These are phyloP conservation scores for Drosophila trapezifrons DNA, from an alignment of 1,140 invertebrate species.

Conservation along the genomic window DNA sequence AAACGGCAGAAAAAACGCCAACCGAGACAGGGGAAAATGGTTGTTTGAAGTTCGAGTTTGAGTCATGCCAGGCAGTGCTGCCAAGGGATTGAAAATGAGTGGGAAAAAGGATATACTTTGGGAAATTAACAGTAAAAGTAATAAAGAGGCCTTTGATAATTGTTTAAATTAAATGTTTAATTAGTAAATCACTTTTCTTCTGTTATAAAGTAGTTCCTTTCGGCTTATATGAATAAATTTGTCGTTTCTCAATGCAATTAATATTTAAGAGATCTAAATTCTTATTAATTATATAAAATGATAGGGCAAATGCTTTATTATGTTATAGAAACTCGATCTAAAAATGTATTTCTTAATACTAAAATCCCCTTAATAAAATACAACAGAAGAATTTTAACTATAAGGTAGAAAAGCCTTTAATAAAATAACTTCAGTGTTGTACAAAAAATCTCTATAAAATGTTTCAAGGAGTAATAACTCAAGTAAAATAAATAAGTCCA, in stretches of 20 bases:
- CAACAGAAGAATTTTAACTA: neutral
- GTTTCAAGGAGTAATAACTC: no score
- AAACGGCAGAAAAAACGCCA: neutral
- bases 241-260: no score
- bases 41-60: slow-evolving; percentile 54
- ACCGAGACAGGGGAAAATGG: slow-evolving; percentile 9
- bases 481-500: neutral
- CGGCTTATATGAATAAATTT: no score
- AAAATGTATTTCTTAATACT: neutral
- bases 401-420: neutral
- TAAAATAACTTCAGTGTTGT: no score
- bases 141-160: no score
- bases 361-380: neutral
- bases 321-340: neutral
- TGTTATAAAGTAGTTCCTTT: no score
- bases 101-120: neutral
- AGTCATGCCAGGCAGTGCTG: slow-evolving; percentile 52
- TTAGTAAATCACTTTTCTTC: neutral
- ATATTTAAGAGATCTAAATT: neutral
- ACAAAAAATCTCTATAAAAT: no score
- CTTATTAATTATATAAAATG: no score
- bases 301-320: no score
- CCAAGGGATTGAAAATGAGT: neutral
- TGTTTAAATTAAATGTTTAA: neutral
- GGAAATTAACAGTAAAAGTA: neutral